phyloP scores from a whole-genome alignment of 53 echinoderm and acorn worm species.

The Pentamera pediparva region DNA sequence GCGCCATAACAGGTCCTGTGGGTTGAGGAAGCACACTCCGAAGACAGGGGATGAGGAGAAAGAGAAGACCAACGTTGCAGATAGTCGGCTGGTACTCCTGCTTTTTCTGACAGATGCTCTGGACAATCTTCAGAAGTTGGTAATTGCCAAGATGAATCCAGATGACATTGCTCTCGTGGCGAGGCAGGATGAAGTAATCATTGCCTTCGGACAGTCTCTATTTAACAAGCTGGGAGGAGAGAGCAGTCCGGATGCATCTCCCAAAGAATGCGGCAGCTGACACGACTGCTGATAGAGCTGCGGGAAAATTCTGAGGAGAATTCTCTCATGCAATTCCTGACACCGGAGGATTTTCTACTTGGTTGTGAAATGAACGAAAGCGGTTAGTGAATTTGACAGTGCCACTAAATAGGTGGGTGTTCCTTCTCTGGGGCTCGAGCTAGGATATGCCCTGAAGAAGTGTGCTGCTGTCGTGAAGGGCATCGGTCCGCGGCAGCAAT shows the following conservation, averaged over 20 bases:
- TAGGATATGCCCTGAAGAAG: neutral
- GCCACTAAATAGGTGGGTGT: neutral
- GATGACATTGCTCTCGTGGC: neutral
- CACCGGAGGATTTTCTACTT: too few relatives aligned
- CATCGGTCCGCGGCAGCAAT: neutral
- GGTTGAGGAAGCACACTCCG: too few relatives aligned
- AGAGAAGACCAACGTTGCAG: neutral
- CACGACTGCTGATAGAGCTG: too few relatives aligned
- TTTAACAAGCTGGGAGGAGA: neutral
- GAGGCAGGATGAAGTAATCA: neutral
- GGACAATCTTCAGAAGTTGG: neutral
- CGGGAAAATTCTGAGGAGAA: too few relatives aligned
- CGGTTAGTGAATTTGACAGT: neutral
- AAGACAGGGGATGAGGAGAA: too few relatives aligned
- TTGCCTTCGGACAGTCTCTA: neutral
- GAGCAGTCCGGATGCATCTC: too few relatives aligned
- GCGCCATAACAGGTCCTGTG: too few relatives aligned
- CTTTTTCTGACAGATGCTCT: neutral
- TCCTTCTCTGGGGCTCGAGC: neutral
- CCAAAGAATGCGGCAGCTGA: too few relatives aligned
- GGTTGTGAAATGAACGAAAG: neutral
- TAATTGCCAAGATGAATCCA: neutral
- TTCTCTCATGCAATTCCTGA: too few relatives aligned
- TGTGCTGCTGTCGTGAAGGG: too few relatives aligned
- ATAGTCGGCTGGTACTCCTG: neutral